Base-by-base conservation (phyloP, 1,140 invertebrate genomes). In the Cherax destructor region DNA sequence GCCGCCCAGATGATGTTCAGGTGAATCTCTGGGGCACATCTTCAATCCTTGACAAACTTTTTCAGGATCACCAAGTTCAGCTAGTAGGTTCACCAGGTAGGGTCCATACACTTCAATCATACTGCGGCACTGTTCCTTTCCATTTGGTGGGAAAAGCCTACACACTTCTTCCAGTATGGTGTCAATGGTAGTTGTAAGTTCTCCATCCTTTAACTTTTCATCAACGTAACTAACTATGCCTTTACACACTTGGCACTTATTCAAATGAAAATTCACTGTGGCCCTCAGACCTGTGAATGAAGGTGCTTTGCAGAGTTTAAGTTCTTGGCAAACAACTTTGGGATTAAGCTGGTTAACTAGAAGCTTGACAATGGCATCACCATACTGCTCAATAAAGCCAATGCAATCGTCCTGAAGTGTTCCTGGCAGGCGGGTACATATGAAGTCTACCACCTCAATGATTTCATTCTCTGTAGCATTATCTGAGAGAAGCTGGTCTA, bases 311-410 rank as follows among this genome's bases (percentile, higher is more conserved):
- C 97, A 98, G 1, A 98, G 94, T 83, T 95, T 95, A 11, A 98
- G 93, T 77, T 96, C 94, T 11, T 95, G 94, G 94, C 98, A 99
- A 78, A 98, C 95, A 94, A 96, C 95, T 74, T 96, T 95, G 3
- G 98, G 97, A 86, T 96, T 95, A 56, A 98, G 92, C 93, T 96
- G 95, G 91, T 96, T 95, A 21, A 96, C 95, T 13, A 99, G 94
- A 85, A 98, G 94, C 18, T 96, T 95, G 88, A 99, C 96, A 41
- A 99, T 95, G 0, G 96, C 93, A 92, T 97, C 96, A 4, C 96
- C 96, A 95, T 99, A 98, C 93, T 97, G 95, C 69, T 97, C 95
- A 6, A 99, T 96, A 94, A 98, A 98, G 65, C 96, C 93, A 79
- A 97, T 95, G 94, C 98, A 99, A 86, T 97, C 95, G 6, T 95